A percentile compares a stretch with the other conserved stretches of the same genome.
Evolutionary conservation across 2,797 vertebrate genomes (phyloP).

Genomic region (Lemur catta): DNA sequence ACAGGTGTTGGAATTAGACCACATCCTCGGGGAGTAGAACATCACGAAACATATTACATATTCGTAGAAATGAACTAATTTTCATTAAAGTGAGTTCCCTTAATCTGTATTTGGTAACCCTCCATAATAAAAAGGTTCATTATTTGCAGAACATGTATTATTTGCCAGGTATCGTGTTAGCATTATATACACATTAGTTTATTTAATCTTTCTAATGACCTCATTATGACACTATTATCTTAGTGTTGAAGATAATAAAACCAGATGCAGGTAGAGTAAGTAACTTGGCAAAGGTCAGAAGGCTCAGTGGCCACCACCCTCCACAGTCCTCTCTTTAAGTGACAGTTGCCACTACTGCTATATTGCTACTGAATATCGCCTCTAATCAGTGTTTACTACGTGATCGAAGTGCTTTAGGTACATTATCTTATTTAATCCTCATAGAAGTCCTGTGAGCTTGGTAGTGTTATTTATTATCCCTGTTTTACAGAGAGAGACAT

Average conservation of each 20-base stretch:
- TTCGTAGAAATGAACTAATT: background rate
- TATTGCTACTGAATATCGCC: background rate
- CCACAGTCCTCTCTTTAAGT: background rate
- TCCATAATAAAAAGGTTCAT: background rate
- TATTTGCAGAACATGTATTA: background rate
- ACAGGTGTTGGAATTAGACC: background rate
- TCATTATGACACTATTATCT: background rate
- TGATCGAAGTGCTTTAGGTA: background rate
- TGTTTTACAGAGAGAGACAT: background rate
- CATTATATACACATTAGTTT: background rate
- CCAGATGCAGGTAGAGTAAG: background rate
- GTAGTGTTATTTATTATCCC: background rate
- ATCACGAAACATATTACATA: background rate
- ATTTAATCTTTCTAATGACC: constrained; percentile 14
- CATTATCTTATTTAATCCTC: constrained; percentile 10
- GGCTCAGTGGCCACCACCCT: background rate
- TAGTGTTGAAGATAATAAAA: constrained; percentile 40
- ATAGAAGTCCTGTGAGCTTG: background rate
- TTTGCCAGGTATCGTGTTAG: background rate
- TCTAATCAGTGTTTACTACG: background rate
- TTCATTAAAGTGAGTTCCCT: background rate
- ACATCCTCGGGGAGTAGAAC: background rate
- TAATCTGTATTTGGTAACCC: background rate
- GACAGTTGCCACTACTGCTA: background rate
- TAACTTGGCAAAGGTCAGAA: background rate